A percentile compares a stretch with the other conserved stretches of the same genome.
phyloP scores from a whole-genome alignment of 2,888 invertebrate species.

The Blastobasis adustella region DNA sequence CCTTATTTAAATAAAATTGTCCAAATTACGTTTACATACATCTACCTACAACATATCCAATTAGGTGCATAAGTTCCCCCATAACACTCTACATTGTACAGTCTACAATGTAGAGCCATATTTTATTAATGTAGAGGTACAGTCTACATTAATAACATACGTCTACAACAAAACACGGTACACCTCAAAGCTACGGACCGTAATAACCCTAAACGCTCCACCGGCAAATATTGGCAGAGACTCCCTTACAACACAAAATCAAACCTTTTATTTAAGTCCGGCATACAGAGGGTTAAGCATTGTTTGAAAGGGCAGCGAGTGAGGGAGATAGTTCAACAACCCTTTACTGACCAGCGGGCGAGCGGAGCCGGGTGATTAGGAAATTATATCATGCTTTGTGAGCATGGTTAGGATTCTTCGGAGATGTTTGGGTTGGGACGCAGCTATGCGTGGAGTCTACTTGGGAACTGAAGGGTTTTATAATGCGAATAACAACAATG shows the following conservation, averaged over 20 bases:
- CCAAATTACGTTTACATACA: too few relatives aligned
- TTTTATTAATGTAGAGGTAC: too few relatives aligned
- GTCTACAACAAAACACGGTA: background rate
- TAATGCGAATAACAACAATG: too few relatives aligned
- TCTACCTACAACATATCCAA: too few relatives aligned
- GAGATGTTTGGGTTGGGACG: conserved; percentile 2
- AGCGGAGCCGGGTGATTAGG: conserved; percentile 43
- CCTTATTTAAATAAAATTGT: too few relatives aligned
- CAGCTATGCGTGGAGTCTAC: too few relatives aligned
- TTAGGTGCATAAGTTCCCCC: too few relatives aligned
- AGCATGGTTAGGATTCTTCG: conserved; percentile 24
- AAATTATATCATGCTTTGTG: conserved; percentile 36
- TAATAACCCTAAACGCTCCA: conserved; percentile 58
- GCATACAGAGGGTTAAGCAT: conserved; percentile 51
- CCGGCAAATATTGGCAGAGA: conserved; percentile 62
- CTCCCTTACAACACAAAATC: conserved; percentile 72
- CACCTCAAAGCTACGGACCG: conserved; percentile 21
- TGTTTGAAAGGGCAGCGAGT: conserved; percentile 40
- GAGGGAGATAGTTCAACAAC: conserved; percentile 68
- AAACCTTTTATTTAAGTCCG: conserved; percentile 74
- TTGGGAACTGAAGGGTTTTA: too few relatives aligned
- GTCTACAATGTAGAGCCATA: too few relatives aligned
- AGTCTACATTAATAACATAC: too few relatives aligned
- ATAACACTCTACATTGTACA: too few relatives aligned
- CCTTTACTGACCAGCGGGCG: conserved; percentile 65